These are phyloP conservation scores for Agrotis ipsilon DNA, from an alignment of 2,888 invertebrate genomes.

Conservation along the genomic window DNA sequence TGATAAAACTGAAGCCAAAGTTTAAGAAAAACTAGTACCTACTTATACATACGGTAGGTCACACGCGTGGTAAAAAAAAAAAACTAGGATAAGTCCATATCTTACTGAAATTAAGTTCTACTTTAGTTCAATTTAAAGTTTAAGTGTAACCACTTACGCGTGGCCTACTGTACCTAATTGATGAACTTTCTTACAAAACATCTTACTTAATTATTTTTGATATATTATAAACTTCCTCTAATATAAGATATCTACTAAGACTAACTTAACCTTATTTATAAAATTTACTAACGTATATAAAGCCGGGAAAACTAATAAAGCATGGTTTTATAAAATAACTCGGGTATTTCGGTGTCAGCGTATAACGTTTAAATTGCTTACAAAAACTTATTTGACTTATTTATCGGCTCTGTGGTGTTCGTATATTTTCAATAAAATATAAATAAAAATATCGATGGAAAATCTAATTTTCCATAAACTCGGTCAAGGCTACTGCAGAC, in stretches of 20 bases:
- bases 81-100: no score
- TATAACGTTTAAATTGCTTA: conserved; percentile 40
- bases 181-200: neutral
- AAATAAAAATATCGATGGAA: conserved; percentile 33
- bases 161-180: neutral
- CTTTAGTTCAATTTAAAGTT: no score
- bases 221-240: no score
- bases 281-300: conserved; percentile 15
- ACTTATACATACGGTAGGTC: no score
- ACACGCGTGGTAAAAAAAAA: no score
- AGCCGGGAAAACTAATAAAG: conserved; percentile 47
- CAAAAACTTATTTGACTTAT: conserved; percentile 19
- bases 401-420: conserved; percentile 17
- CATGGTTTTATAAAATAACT: conserved; percentile 58
- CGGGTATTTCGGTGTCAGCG: conserved; percentile 49
- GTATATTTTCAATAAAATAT: conserved; percentile 21
- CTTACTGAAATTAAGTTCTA: no score
- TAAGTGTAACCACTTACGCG: no score
- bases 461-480: conserved; percentile 58
- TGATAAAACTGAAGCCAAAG: neutral
- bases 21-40: neutral
- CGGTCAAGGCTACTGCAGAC: conserved; percentile 77
- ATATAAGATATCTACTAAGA: conserved; percentile 29
- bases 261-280: neutral
- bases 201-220: neutral